Base-by-base conservation (phyloP, 2,113 vertebrate genomes). In the Vidua macroura region DNA sequence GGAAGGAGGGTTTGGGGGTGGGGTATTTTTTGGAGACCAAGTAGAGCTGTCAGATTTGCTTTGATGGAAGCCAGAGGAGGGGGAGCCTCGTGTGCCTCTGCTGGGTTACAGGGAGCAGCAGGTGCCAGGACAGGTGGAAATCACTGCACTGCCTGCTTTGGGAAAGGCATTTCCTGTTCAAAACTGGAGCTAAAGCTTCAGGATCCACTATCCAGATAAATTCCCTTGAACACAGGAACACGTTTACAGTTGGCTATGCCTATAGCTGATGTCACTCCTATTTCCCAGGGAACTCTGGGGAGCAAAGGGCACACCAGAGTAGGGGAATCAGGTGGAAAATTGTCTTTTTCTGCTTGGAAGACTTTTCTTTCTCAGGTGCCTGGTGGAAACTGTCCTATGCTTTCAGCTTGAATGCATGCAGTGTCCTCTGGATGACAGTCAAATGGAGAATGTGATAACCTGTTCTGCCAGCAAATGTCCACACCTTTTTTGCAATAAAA, bases 401-500 rank as follows among this genome's bases (percentile, higher is more conserved):
- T 95, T 96, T 92, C 95, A 90, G 62, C 79, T 53, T 82, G 95
- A 96, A 95, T 82, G 92, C 81, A 91, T 90, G 90, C 92, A 95
- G 90, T 92, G 83, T 96, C 94, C 95, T 90, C 86, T 95, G 94
- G 93, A 94, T 81, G 88, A 94, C 90, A 94, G 89, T 96, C 91
- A 93, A 78, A 49, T 83, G 67, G 81, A 88, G 86, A 96, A 94
- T 94, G 96, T 91, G 94, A 83, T 95, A 82, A 90, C 85, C 75
- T 95, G 74, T 91, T 92, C 93, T 94, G 90, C 81, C 93, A 96
- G 94, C 72, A 95, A 77, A 76, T 82, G 48, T 92, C 92, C 86
- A 51, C 87, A 95, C 59, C 44, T 94, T 97, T 97, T 90, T 97
- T 95, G 33, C 86, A 97, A 97, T 97, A 97, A 97, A 95, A 93